phyloP scores from a whole-genome alignment of 35 echinoderm and acorn worm species.

The Stichopus chloronotus region DNA sequence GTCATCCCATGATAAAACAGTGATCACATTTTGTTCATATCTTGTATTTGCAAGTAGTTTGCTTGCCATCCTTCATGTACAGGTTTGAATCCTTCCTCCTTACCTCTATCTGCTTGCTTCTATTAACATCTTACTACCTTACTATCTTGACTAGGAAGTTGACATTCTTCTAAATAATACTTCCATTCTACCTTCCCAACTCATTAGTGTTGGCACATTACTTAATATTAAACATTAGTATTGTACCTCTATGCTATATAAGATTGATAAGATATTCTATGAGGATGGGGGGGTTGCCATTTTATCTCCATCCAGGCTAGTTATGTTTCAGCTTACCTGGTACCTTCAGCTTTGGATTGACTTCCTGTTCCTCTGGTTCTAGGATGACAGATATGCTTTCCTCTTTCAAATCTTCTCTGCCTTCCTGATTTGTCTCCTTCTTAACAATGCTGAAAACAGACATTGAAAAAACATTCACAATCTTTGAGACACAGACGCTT shows the following conservation, averaged over 20 bases:
- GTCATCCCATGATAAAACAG: too few relatives aligned
- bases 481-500: background rate
- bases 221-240: background rate
- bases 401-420: slow-evolving; percentile 81
- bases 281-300: too few relatives aligned
- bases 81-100: too few relatives aligned
- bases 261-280: background rate
- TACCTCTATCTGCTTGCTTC: too few relatives aligned
- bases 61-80: too few relatives aligned
- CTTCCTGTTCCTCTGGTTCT: slow-evolving; percentile 69
- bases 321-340: slow-evolving; percentile 71
- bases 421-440: slow-evolving; percentile 84
- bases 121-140: too few relatives aligned
- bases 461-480: background rate
- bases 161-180: too few relatives aligned
- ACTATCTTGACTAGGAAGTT: too few relatives aligned
- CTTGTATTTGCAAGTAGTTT: too few relatives aligned
- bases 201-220: background rate
- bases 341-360: slow-evolving; percentile 74
- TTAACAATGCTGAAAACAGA: slow-evolving; percentile 74
- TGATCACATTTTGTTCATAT: too few relatives aligned
- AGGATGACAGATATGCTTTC: slow-evolving; percentile 70
- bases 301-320: too few relatives aligned
- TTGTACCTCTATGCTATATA: background rate
- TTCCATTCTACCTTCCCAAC: too few relatives aligned